Conservation (phyloP, 2,888 invertebrate species). For the Andrena fulva region DNA sequence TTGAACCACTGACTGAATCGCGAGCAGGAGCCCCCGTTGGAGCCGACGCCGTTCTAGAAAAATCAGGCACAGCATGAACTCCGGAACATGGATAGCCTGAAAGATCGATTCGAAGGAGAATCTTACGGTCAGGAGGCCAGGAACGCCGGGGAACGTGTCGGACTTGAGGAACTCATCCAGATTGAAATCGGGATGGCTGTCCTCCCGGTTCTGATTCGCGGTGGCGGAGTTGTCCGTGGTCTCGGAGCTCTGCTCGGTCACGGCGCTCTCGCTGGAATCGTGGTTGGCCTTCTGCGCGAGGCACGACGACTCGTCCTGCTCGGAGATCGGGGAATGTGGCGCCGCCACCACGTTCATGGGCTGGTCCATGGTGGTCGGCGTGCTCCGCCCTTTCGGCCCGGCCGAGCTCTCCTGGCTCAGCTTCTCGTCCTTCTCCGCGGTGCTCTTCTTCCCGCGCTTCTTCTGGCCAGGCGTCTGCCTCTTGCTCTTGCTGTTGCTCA, state of each 20-base stretch:
- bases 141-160: conserved; percentile 91
- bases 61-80: conserved; percentile 1
- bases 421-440: conserved; percentile 83
- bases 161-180: conserved; percentile 94
- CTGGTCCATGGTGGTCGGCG: conserved; percentile 83
- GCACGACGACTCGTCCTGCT: conserved; percentile 75
- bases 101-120: background rate
- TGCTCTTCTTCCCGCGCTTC: conserved; percentile 84
- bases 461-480: conserved; percentile 85
- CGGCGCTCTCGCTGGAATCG: conserved; percentile 64
- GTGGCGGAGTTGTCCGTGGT: conserved; percentile 69
- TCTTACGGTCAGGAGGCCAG: conserved; percentile 90
- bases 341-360: conserved; percentile 76
- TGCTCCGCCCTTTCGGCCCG: conserved; percentile 82
- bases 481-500: conserved; percentile 77
- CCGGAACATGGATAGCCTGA: background rate
- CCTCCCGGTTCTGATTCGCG: conserved; percentile 70
- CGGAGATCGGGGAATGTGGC: conserved; percentile 83
- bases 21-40: conserved; percentile 87
- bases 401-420: conserved; percentile 63
- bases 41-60: conserved; percentile 88
- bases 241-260: conserved; percentile 70
- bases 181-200: conserved; percentile 87
- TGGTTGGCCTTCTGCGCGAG: conserved; percentile 71
- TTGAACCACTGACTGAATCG: conserved; percentile 94